Conservation (phyloP, 1,140 invertebrate species). For the Macrosteles quadrilineatus region DNA sequence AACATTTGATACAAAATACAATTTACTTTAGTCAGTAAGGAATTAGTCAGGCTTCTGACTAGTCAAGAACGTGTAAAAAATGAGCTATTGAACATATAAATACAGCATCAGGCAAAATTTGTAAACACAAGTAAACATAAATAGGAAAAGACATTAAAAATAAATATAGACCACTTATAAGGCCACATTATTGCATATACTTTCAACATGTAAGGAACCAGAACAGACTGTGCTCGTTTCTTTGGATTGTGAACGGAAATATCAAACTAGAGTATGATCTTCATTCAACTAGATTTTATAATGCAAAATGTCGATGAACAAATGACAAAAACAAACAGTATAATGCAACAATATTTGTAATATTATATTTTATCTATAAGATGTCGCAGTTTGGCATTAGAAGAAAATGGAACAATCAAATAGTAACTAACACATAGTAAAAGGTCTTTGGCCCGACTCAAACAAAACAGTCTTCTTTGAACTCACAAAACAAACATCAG, state of each 20-base stretch:
- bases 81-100: not conserved
- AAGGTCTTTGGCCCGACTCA: conserved; percentile 2
- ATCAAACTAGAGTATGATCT: too few relatives aligned
- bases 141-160: conserved; percentile 8
- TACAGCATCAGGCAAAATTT: conserved; percentile 13
- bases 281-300: not conserved
- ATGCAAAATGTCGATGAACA: not conserved
- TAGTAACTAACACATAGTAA: not conserved
- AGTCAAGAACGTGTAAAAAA: conserved; percentile 10
- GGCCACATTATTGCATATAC: conserved; percentile 27
- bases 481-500: not conserved
- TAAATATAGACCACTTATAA: conserved; percentile 11
- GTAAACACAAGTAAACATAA: not conserved
- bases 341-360: too few relatives aligned
- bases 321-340: too few relatives aligned
- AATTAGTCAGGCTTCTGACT: conserved; percentile 2
- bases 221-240: not conserved
- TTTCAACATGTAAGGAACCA: conserved; percentile 8
- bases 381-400: conserved; percentile 5
- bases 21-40: not conserved
- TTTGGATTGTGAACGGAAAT: not conserved
- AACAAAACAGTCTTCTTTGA: conserved; percentile 13
- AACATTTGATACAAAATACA: not conserved
- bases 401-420: conserved; percentile 9
- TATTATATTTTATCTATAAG: too few relatives aligned